Evolutionary conservation across 2,113 vertebrate species (phyloP), one percentile per base, ranked within the genome.

Genomic region (Aegithalos caudatus): DNA sequence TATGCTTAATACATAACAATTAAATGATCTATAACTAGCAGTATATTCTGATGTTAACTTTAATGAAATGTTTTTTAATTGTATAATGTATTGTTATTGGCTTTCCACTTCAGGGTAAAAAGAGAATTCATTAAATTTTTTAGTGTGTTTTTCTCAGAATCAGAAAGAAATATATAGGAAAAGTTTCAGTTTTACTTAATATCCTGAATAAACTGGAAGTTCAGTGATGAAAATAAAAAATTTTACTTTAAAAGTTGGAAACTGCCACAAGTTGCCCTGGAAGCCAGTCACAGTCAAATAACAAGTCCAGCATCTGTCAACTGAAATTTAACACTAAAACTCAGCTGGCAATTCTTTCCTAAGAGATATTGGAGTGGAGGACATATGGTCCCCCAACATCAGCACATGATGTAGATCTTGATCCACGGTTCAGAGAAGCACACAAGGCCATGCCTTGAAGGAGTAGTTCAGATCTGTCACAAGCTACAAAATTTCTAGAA

Each of bases 1-100:
- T 93, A 92, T 94, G 95, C 97, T 96, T 96, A 97, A 97, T 95
- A 93, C 53, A 90, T 95, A 97, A 96, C 90, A 98, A 97, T 97
- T 97, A 98, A 96, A 96, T 97, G 19, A 96, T 97, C 67, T 96
- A 94, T 97, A 97, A 82, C 87, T 91, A 95, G 76, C 56, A 96
- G 40, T 81, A 91, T 92, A 94, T 96, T 95, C 94, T 83, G 76
- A 88, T 92, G 76, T 92, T 95, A 95, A 90, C 69, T 77, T 97
- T 97, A 98, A 98, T 97, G 94, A 98, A 98, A 97, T 95, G 96
- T 80, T 97, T 86, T 96, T 97, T 96, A 96, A 94, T 90, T 79
- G 50, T 86, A 61, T 97, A 95, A 98, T 97, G 15, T 60, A 97
- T 78, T 81, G 28, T 89, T 81, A 90, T 56, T 91, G 54, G 40